Base-by-base conservation (phyloP, 2,888 invertebrate genomes). In the Muscina levida region DNA sequence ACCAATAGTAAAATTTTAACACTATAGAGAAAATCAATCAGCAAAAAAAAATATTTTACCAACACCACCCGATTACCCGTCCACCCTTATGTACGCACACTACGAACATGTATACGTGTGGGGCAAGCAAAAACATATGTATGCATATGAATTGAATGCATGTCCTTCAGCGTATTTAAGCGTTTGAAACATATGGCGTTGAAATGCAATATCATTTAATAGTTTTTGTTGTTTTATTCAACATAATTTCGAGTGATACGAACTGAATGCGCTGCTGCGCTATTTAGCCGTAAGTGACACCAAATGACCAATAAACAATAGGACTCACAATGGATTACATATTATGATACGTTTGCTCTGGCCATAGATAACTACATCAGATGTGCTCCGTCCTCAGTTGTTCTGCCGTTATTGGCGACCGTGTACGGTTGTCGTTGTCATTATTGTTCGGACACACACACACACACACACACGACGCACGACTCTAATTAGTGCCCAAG, bases 401-500 rank as follows among this genome's bases (percentile, higher is more conserved):
- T 59, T 42, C 6, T 42, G 2, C 39, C 11, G 26, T 57, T n/a
- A 4, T 72, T 22, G 53, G n/a, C n/a, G n/a, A n/a, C n/a, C n/a
- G n/a, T n/a, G n/a, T n/a, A n/a, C n/a, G n/a, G n/a, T 24, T 19
- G 53, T 15, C n/a, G 26, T 79, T 74, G 62, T 66, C 24, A 46
- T 26, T 70, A 24, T 15, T 39, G 15, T 37, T 11, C 42, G 6
- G n/a, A 42, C 17, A 39, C 42, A 57, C 22, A 13, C 42, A 42
- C 39, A 57, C 57, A 57, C 13, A 57, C 22, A 57, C 39, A 2
- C 42, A 42, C 11, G 42, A 10, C 62, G 72, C 37, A 62, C 72
- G 65, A 72, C 56, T 70, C 77, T 84, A 83, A 84, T 83, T 79
- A 83, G 82, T 78, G 72, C 75, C 77, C 80, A 70, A 65, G 65